Conservation (phyloP, 2,888 invertebrate species). For the Cryptocephalus moraei region DNA sequence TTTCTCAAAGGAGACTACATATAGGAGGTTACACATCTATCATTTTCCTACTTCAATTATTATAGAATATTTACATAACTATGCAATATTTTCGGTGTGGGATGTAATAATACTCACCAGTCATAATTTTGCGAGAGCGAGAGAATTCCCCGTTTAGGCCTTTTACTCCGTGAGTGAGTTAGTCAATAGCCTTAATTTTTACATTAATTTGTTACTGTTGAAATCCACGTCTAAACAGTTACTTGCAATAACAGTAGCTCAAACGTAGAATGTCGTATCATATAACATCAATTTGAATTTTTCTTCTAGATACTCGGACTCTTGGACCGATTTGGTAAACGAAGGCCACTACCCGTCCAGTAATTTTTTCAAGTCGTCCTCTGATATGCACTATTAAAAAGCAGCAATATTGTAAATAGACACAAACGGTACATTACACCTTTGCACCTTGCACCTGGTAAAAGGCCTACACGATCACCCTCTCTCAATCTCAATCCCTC, state of each 20-base stretch:
- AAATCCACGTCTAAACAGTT: too few relatives aligned
- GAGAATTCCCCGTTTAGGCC: constrained; percentile 7
- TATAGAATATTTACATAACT: too few relatives aligned
- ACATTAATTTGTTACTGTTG: too few relatives aligned
- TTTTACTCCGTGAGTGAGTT: constrained; percentile 7
- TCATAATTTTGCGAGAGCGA: neutral
- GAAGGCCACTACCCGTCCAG: neutral
- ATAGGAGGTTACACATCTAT: too few relatives aligned
- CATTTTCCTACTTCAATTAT: too few relatives aligned
- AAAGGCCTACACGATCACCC: constrained; percentile 9
- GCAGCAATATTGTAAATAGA: too few relatives aligned
- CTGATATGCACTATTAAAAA: constrained; percentile 13
- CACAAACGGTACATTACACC: neutral
- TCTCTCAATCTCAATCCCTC: constrained; percentile 2
- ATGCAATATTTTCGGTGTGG: neutral
- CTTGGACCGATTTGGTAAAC: neutral
- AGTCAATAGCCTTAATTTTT: too few relatives aligned
- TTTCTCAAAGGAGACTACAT: too few relatives aligned
- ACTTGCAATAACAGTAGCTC: too few relatives aligned
- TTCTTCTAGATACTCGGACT: neutral
- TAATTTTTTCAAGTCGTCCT: constrained; percentile 12
- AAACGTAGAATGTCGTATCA: too few relatives aligned
- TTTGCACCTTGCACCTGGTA: constrained; percentile 5
- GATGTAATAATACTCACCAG: neutral
- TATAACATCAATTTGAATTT: neutral